phyloP scores from a whole-genome alignment of 1,140 invertebrate genomes.

The Macrosteles quadrilineatus region DNA sequence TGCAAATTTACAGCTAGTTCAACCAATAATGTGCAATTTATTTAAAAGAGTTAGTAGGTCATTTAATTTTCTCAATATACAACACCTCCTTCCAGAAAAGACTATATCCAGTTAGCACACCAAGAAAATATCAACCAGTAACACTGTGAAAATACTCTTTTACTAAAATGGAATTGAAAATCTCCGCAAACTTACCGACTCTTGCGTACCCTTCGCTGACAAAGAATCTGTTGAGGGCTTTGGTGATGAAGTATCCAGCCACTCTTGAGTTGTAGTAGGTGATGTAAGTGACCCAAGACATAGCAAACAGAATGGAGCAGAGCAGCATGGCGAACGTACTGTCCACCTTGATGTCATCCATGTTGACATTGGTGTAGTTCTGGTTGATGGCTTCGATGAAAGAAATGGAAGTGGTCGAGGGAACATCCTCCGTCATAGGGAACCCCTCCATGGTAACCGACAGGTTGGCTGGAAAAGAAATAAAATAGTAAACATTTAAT shows the following conservation, averaged over 20 bases:
- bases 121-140: no score
- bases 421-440: background rate
- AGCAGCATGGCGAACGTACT: constrained; percentile 80
- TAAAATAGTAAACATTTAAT: no score
- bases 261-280: constrained; percentile 95
- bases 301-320: constrained; percentile 75
- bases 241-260: constrained; percentile 85
- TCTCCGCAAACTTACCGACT: constrained; percentile 83
- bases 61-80: no score
- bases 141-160: no score
- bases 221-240: constrained; percentile 85
- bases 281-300: constrained; percentile 91
- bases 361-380: constrained; percentile 51
- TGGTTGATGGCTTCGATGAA: constrained; percentile 30
- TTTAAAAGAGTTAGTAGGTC: no score
- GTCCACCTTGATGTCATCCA: constrained; percentile 77
- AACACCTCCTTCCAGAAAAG: no score
- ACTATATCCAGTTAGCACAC: no score
- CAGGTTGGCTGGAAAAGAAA: background rate
- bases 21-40: no score
- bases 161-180: no score
- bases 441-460: background rate
- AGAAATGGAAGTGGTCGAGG: background rate
- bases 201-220: constrained; percentile 84
- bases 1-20: no score